phyloP scores from a whole-genome alignment of 1,140 invertebrate species.

The Andricus grossulariae region DNA sequence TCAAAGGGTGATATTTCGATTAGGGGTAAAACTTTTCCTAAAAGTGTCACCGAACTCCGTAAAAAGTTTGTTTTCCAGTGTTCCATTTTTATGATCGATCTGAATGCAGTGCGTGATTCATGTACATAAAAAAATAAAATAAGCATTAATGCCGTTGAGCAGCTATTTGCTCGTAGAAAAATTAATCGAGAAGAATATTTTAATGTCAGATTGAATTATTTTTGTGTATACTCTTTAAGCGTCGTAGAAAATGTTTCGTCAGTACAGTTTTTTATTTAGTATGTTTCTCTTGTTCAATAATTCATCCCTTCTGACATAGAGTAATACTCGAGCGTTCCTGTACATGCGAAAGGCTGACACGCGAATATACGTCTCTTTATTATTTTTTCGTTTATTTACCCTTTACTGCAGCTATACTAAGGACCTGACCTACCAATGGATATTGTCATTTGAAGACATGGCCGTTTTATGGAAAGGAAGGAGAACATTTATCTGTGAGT shows the following conservation, averaged over 20 bases:
- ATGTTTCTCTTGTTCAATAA: slow-evolving; percentile 25
- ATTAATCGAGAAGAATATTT: not conserved
- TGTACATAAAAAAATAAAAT: not conserved
- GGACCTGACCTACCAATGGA: not conserved
- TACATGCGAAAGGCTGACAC: slow-evolving; percentile 22
- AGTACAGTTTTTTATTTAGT: slow-evolving; percentile 16
- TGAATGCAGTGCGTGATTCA: not conserved
- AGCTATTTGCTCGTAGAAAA: not conserved
- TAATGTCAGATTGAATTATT: not conserved
- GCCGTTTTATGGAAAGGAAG: not conserved
- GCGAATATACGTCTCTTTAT: slow-evolving; percentile 22
- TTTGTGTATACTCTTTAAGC: not conserved
- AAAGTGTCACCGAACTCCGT: no score
- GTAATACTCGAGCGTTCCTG: slow-evolving; percentile 24
- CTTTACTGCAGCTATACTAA: not conserved
- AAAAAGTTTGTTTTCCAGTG: no score
- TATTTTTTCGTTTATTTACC: slow-evolving; percentile 23
- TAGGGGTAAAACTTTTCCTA: no score
- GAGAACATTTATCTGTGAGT: not conserved
- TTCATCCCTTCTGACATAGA: slow-evolving; percentile 29
- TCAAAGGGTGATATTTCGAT: no score
- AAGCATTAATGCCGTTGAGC: not conserved
- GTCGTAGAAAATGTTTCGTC: slow-evolving; percentile 9
- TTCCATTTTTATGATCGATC: no score
- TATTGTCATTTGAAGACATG: slow-evolving; percentile 14